Conservation (phyloP, 1,140 invertebrate genomes). For the Heliconius eleuchia region DNA sequence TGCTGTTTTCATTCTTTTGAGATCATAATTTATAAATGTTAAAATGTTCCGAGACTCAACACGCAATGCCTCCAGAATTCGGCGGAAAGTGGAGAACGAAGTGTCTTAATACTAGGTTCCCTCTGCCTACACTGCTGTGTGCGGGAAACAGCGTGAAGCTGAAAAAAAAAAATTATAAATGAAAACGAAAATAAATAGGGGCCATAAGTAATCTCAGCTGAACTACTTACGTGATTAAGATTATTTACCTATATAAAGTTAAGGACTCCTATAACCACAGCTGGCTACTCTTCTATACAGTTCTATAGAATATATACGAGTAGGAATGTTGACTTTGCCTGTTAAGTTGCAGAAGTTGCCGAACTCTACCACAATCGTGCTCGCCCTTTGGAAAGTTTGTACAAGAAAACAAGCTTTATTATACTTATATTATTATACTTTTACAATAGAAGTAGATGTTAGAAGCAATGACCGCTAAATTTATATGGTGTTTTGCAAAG, state of each 20-base stretch:
- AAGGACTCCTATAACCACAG: slow-evolving; percentile 27
- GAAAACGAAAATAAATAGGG: too few species aligned
- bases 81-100: too few species aligned
- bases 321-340: slow-evolving; percentile 28
- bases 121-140: too few species aligned
- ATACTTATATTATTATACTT: slow-evolving; percentile 14
- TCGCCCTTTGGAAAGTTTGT: slow-evolving; percentile 27
- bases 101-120: too few species aligned
- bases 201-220: too few species aligned
- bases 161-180: too few species aligned
- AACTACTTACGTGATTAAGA: background rate
- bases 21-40: too few species aligned
- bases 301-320: background rate
- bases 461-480: background rate
- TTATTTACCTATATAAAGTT: slow-evolving; percentile 17
- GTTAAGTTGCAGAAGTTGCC: slow-evolving; percentile 27
- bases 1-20: too few species aligned
- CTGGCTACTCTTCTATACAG: slow-evolving; percentile 16
- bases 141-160: too few species aligned
- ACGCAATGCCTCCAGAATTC: too few species aligned
- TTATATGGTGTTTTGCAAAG: background rate
- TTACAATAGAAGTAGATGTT: background rate
- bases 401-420: slow-evolving; percentile 27
- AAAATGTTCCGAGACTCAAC: too few species aligned
- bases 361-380: slow-evolving; percentile 29